Evolutionary conservation across 2,113 vertebrate species (phyloP), one percentile per base, ranked within the genome.

Genomic region (Campylorhamphus procurvoides): DNA sequence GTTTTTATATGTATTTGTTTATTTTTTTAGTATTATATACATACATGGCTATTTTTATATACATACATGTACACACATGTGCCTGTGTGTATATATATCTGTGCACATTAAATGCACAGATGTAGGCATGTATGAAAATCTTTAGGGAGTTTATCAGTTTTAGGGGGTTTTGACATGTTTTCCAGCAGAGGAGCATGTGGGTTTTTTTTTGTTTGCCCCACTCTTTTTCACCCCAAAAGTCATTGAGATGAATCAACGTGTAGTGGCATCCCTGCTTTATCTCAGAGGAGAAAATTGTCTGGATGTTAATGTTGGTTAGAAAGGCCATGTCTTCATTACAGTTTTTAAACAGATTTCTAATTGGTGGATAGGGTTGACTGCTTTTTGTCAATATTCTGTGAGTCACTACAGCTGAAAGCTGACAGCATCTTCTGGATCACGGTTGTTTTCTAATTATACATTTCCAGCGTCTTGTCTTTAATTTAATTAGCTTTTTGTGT

Each of bases 301-400:
- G 75, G 64, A 69, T 47, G 6, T 80, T 53, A 63, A 59, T 71
- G 39, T 80, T 93, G 44, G 47, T 81, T 94, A 80, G 77, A 86
- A 90, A 90, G 79, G 52, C 92, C 60, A 16, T 62, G 67, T 93
- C 74, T 91, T 94, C 84, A 66, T 37, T 83, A 63, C 29, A 37
- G 59, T 52, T 88, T 92, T 91, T 67, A 78, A 96, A 67, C 63
- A 88, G 79, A 55, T 82, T 35, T 89, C 67, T 88, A 88, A 90
- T 88, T 86, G 75, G 55, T 88, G 75, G 62, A 47, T 63, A 50
- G 59, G 42, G 75, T 49, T 95, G 73, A 84, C 94, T 96, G 95
- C 81, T 91, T 97, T 95, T 87, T 94, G 68, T 96, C 94, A 94
- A 37, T 93, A 63, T 66, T 93, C 39, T 91, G 53, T 79, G 81